These are phyloP conservation scores for Microtus agrestis DNA, from an alignment of 2,797 vertebrate genomes.

Conservation along the genomic window DNA sequence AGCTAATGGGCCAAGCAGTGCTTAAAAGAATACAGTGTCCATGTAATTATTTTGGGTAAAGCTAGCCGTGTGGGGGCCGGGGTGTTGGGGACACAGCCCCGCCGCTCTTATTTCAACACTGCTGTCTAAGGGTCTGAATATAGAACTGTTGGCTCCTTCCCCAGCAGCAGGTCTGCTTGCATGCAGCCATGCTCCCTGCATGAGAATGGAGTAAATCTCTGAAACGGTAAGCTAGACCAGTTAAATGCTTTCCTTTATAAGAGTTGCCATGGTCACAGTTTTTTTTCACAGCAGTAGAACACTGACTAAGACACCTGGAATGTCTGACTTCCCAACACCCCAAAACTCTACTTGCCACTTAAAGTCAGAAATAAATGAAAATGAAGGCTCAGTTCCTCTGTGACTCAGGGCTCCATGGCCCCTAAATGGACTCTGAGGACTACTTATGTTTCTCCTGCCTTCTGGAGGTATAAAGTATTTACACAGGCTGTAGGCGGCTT, in stretches of 20 bases:
- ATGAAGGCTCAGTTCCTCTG: neutral
- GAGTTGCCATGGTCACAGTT: neutral
- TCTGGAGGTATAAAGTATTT: conserved; percentile 36
- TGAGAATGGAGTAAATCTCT: neutral
- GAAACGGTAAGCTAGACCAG: neutral
- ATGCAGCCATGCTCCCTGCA: neutral
- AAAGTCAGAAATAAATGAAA: conserved; percentile 45
- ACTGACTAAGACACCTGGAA: too few relatives aligned
- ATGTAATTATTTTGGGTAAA: too few relatives aligned
- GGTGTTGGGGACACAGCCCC: too few relatives aligned
- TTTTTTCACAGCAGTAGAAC: neutral
- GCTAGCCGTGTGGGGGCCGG: too few relatives aligned
- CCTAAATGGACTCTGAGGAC: neutral
- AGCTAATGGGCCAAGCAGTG: too few relatives aligned
- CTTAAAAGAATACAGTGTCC: too few relatives aligned
- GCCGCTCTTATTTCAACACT: too few relatives aligned
- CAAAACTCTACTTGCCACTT: neutral
- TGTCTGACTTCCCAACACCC: neutral
- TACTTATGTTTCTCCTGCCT: neutral
- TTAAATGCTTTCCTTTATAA: neutral
- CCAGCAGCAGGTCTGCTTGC: neutral
- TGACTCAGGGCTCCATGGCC: conserved; percentile 17
- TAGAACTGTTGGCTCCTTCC: neutral
- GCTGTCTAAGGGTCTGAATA: neutral
- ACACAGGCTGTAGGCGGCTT: neutral